A percentile compares a stretch with the other conserved stretches of the same genome.
Conservation (phyloP, 2,113 vertebrate genomes). For the Falco punctatus region DNA sequence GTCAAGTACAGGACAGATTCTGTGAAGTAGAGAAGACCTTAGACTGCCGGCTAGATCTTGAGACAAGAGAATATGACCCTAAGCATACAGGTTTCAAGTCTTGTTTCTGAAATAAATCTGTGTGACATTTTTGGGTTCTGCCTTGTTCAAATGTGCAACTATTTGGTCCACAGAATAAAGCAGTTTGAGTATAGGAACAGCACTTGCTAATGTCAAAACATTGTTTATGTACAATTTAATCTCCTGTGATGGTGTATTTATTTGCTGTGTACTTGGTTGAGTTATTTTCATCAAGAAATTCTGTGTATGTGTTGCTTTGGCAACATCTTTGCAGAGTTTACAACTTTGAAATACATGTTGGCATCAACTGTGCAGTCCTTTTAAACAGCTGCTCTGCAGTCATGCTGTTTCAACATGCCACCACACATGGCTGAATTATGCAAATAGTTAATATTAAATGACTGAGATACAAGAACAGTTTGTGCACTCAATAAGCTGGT, state of each 20-base stretch:
- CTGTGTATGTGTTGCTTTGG: constrained; percentile 84
- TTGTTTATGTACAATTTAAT: constrained; percentile 53
- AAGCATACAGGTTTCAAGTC: not conserved
- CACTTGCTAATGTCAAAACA: constrained; percentile 50
- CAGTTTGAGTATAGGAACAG: constrained; percentile 50
- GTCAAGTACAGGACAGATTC: constrained; percentile 8
- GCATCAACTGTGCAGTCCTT: constrained; percentile 84
- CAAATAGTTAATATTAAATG: constrained; percentile 89
- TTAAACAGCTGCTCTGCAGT: constrained; percentile 90
- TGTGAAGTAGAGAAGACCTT: not conserved
- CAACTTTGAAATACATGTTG: constrained; percentile 88
- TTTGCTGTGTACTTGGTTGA: constrained; percentile 75
- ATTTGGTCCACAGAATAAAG: not conserved
- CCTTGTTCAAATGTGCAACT: not conserved
- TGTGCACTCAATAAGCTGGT: constrained; percentile 13
- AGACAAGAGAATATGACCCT: constrained; percentile 46
- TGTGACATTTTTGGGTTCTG: not conserved
- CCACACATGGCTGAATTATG: constrained; percentile 85
- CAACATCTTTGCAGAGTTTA: constrained; percentile 86
- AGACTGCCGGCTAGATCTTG: not conserved
- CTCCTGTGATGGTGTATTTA: constrained; percentile 56
- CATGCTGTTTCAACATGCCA: constrained; percentile 86
- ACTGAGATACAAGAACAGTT: constrained; percentile 63
- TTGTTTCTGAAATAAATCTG: constrained; percentile 41
- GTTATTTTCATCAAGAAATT: constrained; percentile 93